phyloP scores from a whole-genome alignment of 1,140 invertebrate genomes.

The Pseudoatta argentina region DNA sequence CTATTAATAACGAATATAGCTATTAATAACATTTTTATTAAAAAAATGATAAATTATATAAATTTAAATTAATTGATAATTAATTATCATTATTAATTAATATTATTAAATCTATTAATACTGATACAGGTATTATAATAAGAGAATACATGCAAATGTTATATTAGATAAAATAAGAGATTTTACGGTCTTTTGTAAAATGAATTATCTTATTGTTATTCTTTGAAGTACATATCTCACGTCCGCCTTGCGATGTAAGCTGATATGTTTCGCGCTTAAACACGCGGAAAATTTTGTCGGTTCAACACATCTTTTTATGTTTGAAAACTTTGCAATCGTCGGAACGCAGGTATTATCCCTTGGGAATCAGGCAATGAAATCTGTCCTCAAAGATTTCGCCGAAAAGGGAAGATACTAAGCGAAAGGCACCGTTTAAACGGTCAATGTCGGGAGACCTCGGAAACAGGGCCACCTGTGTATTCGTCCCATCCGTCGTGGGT shows the following conservation, averaged over 20 bases:
- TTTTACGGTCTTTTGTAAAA: not conserved
- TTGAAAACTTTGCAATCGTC: constrained; percentile 34
- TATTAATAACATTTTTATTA: no score
- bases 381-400: constrained; percentile 17
- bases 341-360: constrained; percentile 22
- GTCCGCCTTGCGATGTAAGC: not conserved
- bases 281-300: constrained; percentile 42
- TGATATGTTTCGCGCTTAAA: constrained; percentile 35
- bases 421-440: constrained; percentile 19
- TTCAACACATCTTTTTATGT: constrained; percentile 25
- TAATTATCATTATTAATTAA: no score
- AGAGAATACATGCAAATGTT: not conserved
- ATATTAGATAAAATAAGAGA: not conserved
- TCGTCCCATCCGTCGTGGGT: constrained; percentile 66
- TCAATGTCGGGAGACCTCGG: constrained; percentile 41
- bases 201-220: constrained; percentile 4
- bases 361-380: constrained; percentile 17
- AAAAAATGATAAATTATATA: no score
- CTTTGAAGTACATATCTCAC: not conserved
- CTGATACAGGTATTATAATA: not conserved
- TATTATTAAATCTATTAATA: not conserved
- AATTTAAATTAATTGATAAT: not conserved
- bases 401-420: constrained; percentile 16
- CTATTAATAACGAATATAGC: no score
- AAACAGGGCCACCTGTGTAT: constrained; percentile 75